phyloP scores from a whole-genome alignment of 2,888 invertebrate species.

The Leptinotarsa peninsularis region DNA sequence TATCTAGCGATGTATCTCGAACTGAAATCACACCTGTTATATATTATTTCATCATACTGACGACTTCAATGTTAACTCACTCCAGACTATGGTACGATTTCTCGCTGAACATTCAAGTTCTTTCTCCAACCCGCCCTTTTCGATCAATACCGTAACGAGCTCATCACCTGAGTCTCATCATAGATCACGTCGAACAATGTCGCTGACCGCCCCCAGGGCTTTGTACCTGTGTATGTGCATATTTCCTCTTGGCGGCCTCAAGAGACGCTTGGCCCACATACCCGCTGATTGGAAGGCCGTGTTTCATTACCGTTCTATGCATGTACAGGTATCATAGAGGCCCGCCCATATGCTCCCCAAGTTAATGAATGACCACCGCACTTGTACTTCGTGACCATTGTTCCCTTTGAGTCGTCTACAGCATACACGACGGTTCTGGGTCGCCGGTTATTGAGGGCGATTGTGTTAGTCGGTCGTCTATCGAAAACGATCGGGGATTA shows the following conservation, averaged over 20 bases:
- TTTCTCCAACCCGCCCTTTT: background rate
- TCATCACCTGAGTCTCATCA: constrained; percentile 33
- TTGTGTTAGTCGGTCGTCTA: constrained; percentile 10
- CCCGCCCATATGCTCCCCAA: constrained; percentile 31
- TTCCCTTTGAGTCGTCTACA: constrained; percentile 20
- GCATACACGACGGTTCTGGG: constrained; percentile 1
- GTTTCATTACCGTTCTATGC: constrained; percentile 63
- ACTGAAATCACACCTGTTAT: too few species aligned
- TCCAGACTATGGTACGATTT: too few species aligned
- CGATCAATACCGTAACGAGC: background rate
- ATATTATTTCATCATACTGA: too few species aligned
- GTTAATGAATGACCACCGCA: constrained; percentile 36
- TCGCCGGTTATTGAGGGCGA: constrained; percentile 8
- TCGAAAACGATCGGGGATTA: constrained; percentile 2
- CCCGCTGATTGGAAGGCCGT: constrained; percentile 63
- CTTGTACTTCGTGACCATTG: constrained; percentile 30
- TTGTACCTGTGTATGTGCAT: constrained; percentile 51
- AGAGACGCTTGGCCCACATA: constrained; percentile 40
- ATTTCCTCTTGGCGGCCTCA: constrained; percentile 50
- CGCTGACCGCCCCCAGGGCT: constrained; percentile 47
- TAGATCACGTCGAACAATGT: constrained; percentile 51
- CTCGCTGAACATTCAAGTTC: too few species aligned
- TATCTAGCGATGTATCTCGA: too few species aligned
- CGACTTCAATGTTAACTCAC: too few species aligned
- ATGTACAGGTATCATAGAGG: constrained; percentile 44